A percentile compares a stretch with the other conserved stretches of the same genome.
phyloP scores from a whole-genome alignment of 2,113 vertebrate genomes.

The Phaetusa simplex region DNA sequence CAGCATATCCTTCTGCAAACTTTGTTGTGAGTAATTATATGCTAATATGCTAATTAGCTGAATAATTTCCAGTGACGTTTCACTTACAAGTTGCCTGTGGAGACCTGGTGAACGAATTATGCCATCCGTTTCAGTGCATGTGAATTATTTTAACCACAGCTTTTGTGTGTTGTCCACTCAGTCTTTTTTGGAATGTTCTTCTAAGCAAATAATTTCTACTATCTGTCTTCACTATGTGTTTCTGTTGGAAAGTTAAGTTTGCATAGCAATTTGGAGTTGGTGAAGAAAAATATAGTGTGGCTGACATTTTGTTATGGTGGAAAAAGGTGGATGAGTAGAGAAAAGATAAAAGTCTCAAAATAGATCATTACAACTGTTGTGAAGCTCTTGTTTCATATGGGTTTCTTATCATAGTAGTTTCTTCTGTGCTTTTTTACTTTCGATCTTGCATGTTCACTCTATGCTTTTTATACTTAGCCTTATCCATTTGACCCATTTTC shows the following conservation, averaged over 20 bases:
- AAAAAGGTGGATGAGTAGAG: neutral
- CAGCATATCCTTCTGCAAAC: neutral
- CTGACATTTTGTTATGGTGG: neutral
- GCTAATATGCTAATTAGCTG: neutral
- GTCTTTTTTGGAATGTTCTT: neutral
- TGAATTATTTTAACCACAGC: neutral
- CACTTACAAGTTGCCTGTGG: neutral
- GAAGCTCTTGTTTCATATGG: neutral
- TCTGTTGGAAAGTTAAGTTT: neutral
- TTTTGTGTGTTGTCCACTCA: neutral
- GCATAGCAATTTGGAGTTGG: neutral
- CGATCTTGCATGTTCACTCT: neutral
- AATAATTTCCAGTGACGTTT: neutral
- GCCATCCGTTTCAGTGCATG: neutral
- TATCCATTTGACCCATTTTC: neutral
- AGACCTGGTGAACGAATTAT: neutral
- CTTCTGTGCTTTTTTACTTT: neutral
- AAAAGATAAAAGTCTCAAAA: neutral
- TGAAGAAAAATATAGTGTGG: neutral
- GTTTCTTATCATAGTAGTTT: neutral
- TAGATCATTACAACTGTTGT: neutral
- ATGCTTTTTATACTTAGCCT: neutral
- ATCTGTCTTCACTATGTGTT: neutral
- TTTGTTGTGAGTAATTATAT: neutral
- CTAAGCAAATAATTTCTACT: neutral